These are phyloP conservation scores for Anolis carolinensis DNA, from an alignment of 2,113 vertebrate genomes.

Conservation along the genomic window DNA sequence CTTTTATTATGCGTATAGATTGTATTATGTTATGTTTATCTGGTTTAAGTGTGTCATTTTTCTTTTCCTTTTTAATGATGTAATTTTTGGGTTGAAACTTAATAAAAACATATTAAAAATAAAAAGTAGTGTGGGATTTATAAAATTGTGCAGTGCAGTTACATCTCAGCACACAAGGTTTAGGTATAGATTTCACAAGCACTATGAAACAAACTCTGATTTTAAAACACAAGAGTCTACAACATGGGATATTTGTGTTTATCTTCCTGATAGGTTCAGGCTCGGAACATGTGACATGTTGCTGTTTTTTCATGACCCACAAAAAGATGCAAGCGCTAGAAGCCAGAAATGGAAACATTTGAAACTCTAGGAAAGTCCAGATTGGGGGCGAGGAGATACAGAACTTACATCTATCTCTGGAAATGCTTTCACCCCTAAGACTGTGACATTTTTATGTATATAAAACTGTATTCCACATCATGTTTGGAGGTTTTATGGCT, in stretches of 20 bases:
- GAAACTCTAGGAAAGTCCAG: not conserved
- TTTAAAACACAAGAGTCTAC: not conserved
- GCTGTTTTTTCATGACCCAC: not conserved
- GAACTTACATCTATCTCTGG: not conserved
- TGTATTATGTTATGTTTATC: too few species aligned
- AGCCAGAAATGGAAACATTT: not conserved
- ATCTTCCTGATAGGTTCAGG: not conserved
- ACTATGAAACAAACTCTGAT: not conserved
- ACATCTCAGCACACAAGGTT: not conserved
- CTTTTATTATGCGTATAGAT: too few species aligned
- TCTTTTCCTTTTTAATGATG: too few species aligned
- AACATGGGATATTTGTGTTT: not conserved
- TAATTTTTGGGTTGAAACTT: too few species aligned
- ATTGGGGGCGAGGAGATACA: rapidly evolving
- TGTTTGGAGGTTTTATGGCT: constrained; percentile 9
- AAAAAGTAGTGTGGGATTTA: too few species aligned
- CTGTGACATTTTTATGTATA: not conserved
- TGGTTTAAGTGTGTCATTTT: too few species aligned
- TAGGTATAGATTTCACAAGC: not conserved
- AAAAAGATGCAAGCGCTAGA: not conserved
- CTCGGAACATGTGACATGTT: not conserved
- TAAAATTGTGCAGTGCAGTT: too few species aligned
- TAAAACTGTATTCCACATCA: not conserved
- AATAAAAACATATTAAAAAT: too few species aligned
- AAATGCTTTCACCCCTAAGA: not conserved